Conservation (phyloP, 92 coral and sea anemone species). For the Umimayanthus chanpuru region DNA sequence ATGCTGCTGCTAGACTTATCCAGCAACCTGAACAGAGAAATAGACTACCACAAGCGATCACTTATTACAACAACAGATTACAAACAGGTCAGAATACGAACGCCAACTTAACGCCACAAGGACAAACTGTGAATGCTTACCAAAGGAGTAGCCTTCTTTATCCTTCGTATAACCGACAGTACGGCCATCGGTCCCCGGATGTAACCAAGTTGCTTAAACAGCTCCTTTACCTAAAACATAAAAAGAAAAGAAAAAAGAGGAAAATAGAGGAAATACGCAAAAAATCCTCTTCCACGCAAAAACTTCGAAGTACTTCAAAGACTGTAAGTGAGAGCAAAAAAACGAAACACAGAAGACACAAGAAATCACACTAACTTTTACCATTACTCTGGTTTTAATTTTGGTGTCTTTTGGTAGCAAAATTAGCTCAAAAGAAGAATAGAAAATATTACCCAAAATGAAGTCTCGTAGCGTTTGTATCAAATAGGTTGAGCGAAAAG, state of each 20-base stretch:
- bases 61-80: not conserved
- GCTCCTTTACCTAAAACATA: slow-evolving; percentile 28
- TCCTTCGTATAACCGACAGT: slow-evolving; percentile 4
- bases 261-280: not conserved
- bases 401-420: not conserved
- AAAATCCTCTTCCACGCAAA: not conserved
- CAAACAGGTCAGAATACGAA: not conserved
- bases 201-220: slow-evolving; percentile 9
- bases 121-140: not conserved
- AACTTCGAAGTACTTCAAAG: not conserved
- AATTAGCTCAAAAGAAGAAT: too few species aligned
- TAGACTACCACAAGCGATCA: not conserved
- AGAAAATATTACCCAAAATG: too few species aligned
- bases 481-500: too few species aligned
- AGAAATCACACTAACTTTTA: not conserved
- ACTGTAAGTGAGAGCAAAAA: not conserved
- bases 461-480: too few species aligned
- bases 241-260: slow-evolving; percentile 27
- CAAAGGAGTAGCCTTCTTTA: not conserved
- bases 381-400: not conserved
- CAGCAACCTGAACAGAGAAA: not conserved
- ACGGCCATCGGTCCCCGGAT: not conserved
- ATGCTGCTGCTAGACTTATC: not conserved
- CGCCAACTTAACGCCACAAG: not conserved
- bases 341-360: not conserved